A percentile compares a stretch with the other conserved stretches of the same genome.
phyloP scores from a whole-genome alignment of 2,797 vertebrate genomes.

The Ctenochaetus hawaiiensis region DNA sequence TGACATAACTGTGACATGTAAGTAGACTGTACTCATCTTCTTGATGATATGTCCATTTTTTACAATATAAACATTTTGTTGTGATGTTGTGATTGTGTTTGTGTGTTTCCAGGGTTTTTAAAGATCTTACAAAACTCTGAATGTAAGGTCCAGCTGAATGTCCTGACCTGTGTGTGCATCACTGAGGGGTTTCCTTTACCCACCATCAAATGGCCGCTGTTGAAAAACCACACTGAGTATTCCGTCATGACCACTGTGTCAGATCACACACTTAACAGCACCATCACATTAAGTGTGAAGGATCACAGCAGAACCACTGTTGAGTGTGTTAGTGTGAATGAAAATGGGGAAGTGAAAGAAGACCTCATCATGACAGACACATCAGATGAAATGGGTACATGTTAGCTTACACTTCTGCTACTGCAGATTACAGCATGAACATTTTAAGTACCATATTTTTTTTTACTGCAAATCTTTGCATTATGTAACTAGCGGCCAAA shows the following conservation, averaged over 20 bases:
- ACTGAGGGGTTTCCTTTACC: constrained; percentile 45
- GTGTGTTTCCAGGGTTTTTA: constrained; percentile 27
- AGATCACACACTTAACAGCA: constrained; percentile 42
- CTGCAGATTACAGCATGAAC: background rate
- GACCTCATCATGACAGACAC: background rate
- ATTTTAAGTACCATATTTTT: background rate
- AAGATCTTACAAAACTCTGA: constrained; percentile 36
- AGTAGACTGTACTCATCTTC: constrained; percentile 18
- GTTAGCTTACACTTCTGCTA: background rate
- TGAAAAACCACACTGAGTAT: constrained; percentile 33
- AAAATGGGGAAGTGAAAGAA: constrained; percentile 6
- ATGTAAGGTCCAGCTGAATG: constrained; percentile 30
- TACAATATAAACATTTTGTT: background rate
- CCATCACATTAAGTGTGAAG: constrained; percentile 6
- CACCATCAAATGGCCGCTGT: constrained; percentile 57
- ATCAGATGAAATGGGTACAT: background rate
- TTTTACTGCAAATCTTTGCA: background rate
- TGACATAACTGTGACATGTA: constrained; percentile 58
- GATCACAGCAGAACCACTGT: background rate
- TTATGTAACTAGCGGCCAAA: background rate
- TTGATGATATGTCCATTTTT: background rate
- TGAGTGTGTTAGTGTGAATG: constrained; percentile 49
- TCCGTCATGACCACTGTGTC: constrained; percentile 1
- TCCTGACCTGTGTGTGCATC: constrained; percentile 54
- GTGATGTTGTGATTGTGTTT: background rate